Base-by-base conservation (phyloP, 2,797 vertebrate species). In the Chromis chromis region DNA sequence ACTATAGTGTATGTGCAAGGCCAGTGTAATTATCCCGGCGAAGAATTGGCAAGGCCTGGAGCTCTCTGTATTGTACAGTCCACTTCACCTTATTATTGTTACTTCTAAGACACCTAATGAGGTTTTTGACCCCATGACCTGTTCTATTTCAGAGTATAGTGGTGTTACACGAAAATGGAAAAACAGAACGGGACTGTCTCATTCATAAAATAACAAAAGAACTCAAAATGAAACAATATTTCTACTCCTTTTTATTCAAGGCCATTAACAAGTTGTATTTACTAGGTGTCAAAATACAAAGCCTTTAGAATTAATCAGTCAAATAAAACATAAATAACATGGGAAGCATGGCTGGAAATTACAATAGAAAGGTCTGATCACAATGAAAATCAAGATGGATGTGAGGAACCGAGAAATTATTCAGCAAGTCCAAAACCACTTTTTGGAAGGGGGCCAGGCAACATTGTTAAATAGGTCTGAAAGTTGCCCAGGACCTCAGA, bases 1-100 rank as follows among this genome's bases (percentile, higher is more conserved):
- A 65, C 25, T 52, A 36, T 36, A 28, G 12, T 44, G 13, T 44
- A 27, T 12, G 64, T 59, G 72, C 44, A n/a, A n/a, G 48, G 48
- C 40, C 22, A 62, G 56, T 3, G 36, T 21, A 70, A 74, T 83
- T 65, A 83, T 70, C 65, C 50, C 58, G 42, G 28, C 25, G 16
- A 36, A 52, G 50, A 65, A 63, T 68, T 53, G 53, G 66, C 22
- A 11, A 28, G 25, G 4, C 40, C 9, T 17, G n/a, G 14, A 54
- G 42, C 62, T 44, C 28, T n/a, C 25, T 7, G 36, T 14, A 48
- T 54, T 52, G 49, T 39, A 39, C 25, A 22, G 28, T 65, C 62
- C 61, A 69, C 67, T 58, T 65, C 46, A 56, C 44, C 57, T 70
- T 22, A 71, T 60, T 63, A 61, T 64, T 53, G 62, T 59, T 36